Percentiles rank a stretch among this genome's conserved stretches.
phyloP scores from a whole-genome alignment of 2,888 invertebrate species.

The Petrophora chlorosata region DNA sequence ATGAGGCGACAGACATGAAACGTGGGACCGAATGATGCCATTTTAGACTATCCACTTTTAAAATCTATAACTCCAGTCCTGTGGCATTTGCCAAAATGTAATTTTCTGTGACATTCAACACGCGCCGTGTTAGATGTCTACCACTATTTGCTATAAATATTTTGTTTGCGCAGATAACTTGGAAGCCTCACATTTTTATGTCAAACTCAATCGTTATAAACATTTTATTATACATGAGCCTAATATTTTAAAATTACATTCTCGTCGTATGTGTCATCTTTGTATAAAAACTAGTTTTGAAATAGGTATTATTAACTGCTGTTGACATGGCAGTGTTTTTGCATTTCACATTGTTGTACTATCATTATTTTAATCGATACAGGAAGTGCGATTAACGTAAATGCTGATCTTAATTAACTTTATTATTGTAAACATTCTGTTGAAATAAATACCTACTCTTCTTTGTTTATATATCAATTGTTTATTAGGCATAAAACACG shows the following conservation, averaged over 20 bases:
- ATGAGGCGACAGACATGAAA: constrained; percentile 30
- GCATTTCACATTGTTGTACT: too few relatives aligned
- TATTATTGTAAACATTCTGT: constrained; percentile 13
- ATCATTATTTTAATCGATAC: constrained; percentile 15
- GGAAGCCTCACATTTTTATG: constrained; percentile 36
- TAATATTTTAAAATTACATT: too few relatives aligned
- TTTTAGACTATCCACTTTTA: constrained; percentile 36
- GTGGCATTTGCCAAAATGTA: constrained; percentile 40
- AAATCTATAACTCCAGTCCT: constrained; percentile 39
- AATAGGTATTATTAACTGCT: too few relatives aligned
- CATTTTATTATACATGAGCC: too few relatives aligned
- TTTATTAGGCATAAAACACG: constrained; percentile 2
- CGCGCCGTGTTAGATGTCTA: constrained; percentile 23
- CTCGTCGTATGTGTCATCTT: too few relatives aligned
- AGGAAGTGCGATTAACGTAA: constrained; percentile 18
- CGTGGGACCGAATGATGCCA: constrained; percentile 41
- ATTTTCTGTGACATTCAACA: constrained; percentile 41
- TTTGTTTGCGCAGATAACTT: constrained; percentile 36
- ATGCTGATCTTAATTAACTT: constrained; percentile 16
- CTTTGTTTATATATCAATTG: constrained; percentile 5
- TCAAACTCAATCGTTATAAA: constrained; percentile 3
- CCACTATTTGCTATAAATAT: constrained; percentile 33
- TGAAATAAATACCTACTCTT: not conserved
- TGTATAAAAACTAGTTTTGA: too few relatives aligned
- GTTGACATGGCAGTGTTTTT: constrained; percentile 4